Conservation (phyloP, 2,113 vertebrate genomes). For the Platysternon megacephalum region DNA sequence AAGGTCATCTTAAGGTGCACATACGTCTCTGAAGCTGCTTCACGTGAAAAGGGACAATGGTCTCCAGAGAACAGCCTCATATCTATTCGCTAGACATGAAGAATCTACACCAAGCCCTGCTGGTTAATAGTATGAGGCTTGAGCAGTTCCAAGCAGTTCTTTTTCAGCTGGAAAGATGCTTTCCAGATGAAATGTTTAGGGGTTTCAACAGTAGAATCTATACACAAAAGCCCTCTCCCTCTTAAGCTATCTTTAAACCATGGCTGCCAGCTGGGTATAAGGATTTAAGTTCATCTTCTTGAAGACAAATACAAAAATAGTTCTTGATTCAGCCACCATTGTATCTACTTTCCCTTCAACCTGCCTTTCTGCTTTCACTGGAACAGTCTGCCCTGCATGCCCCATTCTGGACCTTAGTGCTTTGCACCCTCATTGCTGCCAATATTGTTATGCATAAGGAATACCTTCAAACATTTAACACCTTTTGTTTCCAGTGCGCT, state of each 20-base stretch:
- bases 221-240: background rate
- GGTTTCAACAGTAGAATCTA: constrained; percentile 15
- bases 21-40: background rate
- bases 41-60: constrained; percentile 11
- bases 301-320: background rate
- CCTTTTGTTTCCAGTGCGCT: background rate
- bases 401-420: background rate
- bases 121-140: background rate
- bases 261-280: background rate
- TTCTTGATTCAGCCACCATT: background rate
- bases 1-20: constrained; percentile 13
- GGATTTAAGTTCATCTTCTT: rapidly evolving
- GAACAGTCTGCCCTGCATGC: background rate
- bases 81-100: background rate
- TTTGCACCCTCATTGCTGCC: background rate
- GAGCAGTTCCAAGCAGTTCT: background rate
- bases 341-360: background rate
- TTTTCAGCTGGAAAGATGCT: constrained; percentile 1
- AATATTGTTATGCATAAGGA: background rate
- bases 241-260: background rate
- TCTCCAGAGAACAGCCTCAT: constrained; percentile 15
- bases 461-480: background rate
- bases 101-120: background rate
- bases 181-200: constrained; percentile 1
- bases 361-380: background rate